phyloP scores from a whole-genome alignment of 1,140 invertebrate species.

The Achatina immaculata region DNA sequence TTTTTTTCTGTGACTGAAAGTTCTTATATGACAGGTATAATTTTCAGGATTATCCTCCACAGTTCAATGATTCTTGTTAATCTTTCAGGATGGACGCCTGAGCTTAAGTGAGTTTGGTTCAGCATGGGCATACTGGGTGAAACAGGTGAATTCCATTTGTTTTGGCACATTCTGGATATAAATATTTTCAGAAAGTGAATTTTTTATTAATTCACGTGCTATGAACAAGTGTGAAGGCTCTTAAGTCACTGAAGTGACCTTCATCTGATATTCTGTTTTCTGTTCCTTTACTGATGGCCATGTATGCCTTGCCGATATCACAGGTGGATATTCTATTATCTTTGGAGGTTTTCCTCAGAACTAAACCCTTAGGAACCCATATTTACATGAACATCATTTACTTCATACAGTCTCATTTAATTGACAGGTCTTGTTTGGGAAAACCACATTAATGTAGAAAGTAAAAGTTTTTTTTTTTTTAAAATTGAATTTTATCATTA shows the following conservation, averaged over 20 bases:
- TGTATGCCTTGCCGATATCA: neutral
- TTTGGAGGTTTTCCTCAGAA: too few relatives aligned
- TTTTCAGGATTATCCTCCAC: too few relatives aligned
- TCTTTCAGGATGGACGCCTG: slow-evolving; percentile 80
- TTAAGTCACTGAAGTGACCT: neutral
- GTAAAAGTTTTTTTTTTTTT: too few relatives aligned
- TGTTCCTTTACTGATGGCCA: neutral
- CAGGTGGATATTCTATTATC: neutral
- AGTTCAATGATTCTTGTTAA: too few relatives aligned
- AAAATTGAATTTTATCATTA: too few relatives aligned
- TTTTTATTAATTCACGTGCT: neutral
- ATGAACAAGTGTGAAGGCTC: neutral
- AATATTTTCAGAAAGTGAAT: neutral
- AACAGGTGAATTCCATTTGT: slow-evolving; percentile 64
- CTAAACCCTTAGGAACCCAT: too few relatives aligned
- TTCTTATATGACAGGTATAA: too few relatives aligned
- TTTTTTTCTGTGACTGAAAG: too few relatives aligned
- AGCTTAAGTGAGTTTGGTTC: slow-evolving; percentile 84
- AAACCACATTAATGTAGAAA: too few relatives aligned
- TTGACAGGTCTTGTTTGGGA: too few relatives aligned
- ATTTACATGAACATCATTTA: too few relatives aligned
- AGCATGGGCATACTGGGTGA: slow-evolving; percentile 72
- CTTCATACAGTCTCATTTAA: too few relatives aligned
- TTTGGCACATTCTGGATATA: neutral
- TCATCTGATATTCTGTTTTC: neutral